These are phyloP conservation scores for Hemiprocne comata DNA, from an alignment of 2,113 vertebrate species.

Conservation along the genomic window DNA sequence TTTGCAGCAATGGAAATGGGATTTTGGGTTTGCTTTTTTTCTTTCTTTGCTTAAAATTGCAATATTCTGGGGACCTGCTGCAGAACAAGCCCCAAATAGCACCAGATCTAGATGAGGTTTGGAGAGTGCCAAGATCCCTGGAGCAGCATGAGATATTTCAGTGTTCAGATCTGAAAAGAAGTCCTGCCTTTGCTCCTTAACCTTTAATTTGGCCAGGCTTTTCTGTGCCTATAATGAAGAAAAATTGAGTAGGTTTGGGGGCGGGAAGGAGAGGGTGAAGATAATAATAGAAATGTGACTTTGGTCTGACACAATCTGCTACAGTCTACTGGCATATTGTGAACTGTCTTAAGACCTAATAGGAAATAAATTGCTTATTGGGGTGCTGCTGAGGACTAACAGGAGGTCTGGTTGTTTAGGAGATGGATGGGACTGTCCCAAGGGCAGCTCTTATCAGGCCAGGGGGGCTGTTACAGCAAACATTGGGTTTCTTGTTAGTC, in stretches of 20 bases:
- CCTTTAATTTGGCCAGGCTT: background rate
- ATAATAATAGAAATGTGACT: background rate
- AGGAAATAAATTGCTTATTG: background rate
- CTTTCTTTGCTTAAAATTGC: background rate
- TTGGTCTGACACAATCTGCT: background rate
- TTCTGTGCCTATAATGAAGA: background rate
- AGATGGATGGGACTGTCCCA: background rate
- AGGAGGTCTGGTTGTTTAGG: background rate
- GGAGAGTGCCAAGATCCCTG: background rate
- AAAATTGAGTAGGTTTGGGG: background rate
- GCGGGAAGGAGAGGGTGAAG: background rate
- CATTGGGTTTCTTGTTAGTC: background rate
- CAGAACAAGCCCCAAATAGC: background rate
- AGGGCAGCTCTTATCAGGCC: background rate
- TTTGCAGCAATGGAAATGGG: background rate
- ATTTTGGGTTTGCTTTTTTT: too few relatives aligned
- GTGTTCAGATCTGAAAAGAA: background rate
- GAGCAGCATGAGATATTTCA: background rate
- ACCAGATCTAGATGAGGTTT: background rate
- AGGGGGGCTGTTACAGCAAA: background rate
- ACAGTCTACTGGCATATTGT: background rate
- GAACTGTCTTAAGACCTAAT: background rate
- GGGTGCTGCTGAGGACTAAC: background rate
- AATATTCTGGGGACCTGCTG: background rate
- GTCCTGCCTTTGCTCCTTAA: background rate